Evolutionary conservation across 2,113 vertebrate genomes (phyloP), one percentile per base, ranked within the genome.

Genomic region (Machaerirhynchus nigripectus): DNA sequence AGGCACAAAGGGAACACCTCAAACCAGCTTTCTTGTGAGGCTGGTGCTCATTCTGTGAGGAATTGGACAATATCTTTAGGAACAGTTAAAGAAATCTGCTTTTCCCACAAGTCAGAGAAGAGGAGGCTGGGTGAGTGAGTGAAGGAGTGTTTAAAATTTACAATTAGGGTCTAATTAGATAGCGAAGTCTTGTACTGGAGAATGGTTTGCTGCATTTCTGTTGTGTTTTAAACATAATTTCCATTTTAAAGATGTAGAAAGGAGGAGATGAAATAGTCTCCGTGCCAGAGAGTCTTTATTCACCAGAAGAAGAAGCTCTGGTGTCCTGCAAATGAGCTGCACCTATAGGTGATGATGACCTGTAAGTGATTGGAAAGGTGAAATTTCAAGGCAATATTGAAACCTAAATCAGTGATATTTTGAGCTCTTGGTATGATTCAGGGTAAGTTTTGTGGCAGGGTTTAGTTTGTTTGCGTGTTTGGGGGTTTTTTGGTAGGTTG

Each of bases 181-280:
- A 50, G 12, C 15, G 42, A 30, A n/a, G 8, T 15, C 39, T 73
- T 30, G 15, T 19, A 24, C 22, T 81, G 47, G 26, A 63, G 33
- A 35, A 73, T 14, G 3, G 10, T 28, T 92, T 55, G 15, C 23
- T 47, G 33, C 8, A 16, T 64, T 55, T n/a, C 46, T 82, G 13
- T 10, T 0, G 0, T 23, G 2, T 13, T 56, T 67, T 55, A 52
- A 82, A 53, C 16, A 10, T 23, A 1, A 44, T 60, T 28, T 47
- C n/a, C 11, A 19, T 24, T 16, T 31, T 44, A 16, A 57, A 46
- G 19, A 7, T 17, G 2, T 21, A 21, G 40, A 65, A 64, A 68
- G 26, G 12, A 42, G 7, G 3, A 27, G 11, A 47, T 81, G 31
- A 70, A 69, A 31, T 31, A 42, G 15, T 18, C 8, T 7, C 10